These are phyloP conservation scores for Perca fluviatilis DNA, from an alignment of 2,113 vertebrate genomes.

Conservation along the genomic window DNA sequence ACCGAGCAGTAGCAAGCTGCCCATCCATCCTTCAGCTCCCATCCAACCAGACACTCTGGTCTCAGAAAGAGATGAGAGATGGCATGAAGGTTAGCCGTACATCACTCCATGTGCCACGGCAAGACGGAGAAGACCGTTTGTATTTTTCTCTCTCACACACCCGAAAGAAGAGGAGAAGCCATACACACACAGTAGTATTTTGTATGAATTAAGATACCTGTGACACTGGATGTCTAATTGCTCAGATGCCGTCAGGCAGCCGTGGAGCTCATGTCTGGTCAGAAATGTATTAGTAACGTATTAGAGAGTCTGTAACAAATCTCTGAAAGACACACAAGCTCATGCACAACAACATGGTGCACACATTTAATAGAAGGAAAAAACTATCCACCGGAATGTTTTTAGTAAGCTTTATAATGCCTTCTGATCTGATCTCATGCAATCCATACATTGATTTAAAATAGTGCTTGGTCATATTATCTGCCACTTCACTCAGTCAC, in stretches of 20 bases:
- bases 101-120: slow-evolving; percentile 55
- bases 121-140: slow-evolving; percentile 29
- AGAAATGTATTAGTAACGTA: slow-evolving; percentile 2
- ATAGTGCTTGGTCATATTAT: background rate
- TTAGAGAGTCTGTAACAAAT: background rate
- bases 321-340: background rate
- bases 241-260: slow-evolving; percentile 53
- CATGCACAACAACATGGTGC: background rate
- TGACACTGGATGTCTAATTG: slow-evolving; percentile 52
- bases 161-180: background rate
- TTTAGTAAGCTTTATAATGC: background rate
- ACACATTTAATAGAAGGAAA: background rate
- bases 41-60: slow-evolving; percentile 62
- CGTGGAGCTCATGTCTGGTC: background rate
- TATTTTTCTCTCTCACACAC: slow-evolving; percentile 22
- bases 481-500: background rate
- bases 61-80: slow-evolving; percentile 66
- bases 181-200: slow-evolving; percentile 47
- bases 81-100: slow-evolving; percentile 61
- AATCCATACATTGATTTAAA: background rate
- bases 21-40: slow-evolving; percentile 72
- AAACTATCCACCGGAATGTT: background rate
- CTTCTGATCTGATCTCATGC: background rate
- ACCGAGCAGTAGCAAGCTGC: slow-evolving; percentile 55
- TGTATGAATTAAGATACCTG: slow-evolving; percentile 67